Percentiles rank a stretch among this genome's conserved stretches.
These are phyloP conservation scores for Ladona fulva DNA, from an alignment of 1,140 invertebrate species.

Conservation along the genomic window DNA sequence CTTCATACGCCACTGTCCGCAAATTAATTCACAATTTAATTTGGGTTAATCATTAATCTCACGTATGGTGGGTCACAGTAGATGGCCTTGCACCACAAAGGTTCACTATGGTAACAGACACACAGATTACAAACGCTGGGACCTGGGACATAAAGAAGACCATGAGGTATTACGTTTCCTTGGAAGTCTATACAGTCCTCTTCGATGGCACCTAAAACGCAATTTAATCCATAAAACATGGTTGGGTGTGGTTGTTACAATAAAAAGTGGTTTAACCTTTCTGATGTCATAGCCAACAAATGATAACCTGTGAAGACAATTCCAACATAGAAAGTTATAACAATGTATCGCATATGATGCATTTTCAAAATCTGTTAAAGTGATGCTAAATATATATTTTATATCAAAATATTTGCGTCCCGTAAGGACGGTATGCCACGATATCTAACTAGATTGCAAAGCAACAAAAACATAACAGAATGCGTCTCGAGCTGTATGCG, in stretches of 20 bases:
- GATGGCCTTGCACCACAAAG: constrained; percentile 77
- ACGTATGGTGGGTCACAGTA: constrained; percentile 77
- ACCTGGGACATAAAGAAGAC: constrained; percentile 70
- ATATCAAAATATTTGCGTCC: neutral
- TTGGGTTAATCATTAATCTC: constrained; percentile 31
- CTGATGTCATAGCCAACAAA: neutral
- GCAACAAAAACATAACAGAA: neutral
- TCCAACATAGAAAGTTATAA: neutral
- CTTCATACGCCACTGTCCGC: too few relatives aligned
- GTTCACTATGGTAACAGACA: constrained; percentile 73
- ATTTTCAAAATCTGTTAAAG: neutral
- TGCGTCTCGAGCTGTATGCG: neutral
- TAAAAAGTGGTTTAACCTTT: neutral
- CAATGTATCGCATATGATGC: neutral
- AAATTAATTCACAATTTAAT: too few relatives aligned
- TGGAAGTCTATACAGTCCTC: constrained; percentile 74
- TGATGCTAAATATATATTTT: neutral
- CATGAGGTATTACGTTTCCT: constrained; percentile 62
- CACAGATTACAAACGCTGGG: constrained; percentile 77
- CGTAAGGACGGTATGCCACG: neutral
- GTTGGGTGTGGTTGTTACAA: neutral
- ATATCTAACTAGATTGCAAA: neutral
- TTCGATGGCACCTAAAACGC: constrained; percentile 45
- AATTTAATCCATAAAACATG: neutral
- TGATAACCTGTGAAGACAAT: constrained; percentile 6